These are phyloP conservation scores for Nemotelus nigrinus DNA, from an alignment of 2,888 invertebrate genomes.

Conservation along the genomic window DNA sequence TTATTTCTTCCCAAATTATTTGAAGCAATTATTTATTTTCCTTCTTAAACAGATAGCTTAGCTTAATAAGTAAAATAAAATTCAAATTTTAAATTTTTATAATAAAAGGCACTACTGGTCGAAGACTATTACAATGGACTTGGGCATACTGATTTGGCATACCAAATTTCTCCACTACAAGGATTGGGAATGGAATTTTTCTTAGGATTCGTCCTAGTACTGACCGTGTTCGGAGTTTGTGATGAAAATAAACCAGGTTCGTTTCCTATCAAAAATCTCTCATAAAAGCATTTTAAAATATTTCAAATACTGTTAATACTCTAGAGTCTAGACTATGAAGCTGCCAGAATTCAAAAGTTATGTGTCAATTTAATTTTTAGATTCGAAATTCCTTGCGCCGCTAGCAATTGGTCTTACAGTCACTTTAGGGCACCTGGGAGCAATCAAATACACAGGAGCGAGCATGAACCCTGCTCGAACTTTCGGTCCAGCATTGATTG, in stretches of 20 bases:
- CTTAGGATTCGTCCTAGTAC: conserved; percentile 86
- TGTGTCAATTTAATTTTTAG: conserved; percentile 60
- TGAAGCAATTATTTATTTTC: no score
- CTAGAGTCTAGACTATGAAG: neutral
- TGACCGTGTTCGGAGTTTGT: conserved; percentile 86
- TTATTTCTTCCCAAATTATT: no score
- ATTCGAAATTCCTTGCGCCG: conserved; percentile 83
- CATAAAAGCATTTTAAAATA: neutral
- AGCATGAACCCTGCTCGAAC: conserved; percentile 94
- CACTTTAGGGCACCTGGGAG: conserved; percentile 83
- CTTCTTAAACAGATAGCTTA: neutral
- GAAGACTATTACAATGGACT: conserved; percentile 70
- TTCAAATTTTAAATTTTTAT: neutral
- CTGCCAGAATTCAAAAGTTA: neutral
- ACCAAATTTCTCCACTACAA: conserved; percentile 75
- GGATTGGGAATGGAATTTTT: conserved; percentile 92
- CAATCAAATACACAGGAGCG: conserved; percentile 85
- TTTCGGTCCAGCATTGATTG: conserved; percentile 86
- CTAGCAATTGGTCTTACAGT: conserved; percentile 90
- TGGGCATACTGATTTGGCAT: conserved; percentile 75
- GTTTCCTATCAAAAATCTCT: neutral
- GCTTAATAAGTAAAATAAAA: no score
- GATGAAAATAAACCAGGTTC: conserved; percentile 63
- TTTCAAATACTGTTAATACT: neutral
- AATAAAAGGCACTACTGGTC: conserved; percentile 73